phyloP scores from a whole-genome alignment of 2,113 vertebrate genomes.

The Cavia aperea region DNA sequence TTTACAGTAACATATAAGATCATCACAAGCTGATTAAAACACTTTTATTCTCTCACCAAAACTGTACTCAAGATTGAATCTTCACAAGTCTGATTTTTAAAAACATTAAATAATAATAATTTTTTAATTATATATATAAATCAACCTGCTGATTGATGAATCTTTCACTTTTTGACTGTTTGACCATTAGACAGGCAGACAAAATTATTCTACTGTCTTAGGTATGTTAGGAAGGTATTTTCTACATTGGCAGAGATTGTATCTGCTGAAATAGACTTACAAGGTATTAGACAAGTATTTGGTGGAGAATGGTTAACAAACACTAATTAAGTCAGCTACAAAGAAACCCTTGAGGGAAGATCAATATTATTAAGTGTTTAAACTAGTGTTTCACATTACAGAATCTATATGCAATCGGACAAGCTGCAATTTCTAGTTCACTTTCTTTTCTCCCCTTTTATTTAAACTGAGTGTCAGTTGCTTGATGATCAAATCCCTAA shows the following conservation, averaged over 20 bases:
- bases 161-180: slow-evolving; percentile 39
- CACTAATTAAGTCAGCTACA: slow-evolving; percentile 59
- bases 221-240: background rate
- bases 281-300: slow-evolving; percentile 53
- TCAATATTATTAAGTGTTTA: slow-evolving; percentile 67
- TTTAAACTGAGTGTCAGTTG: background rate
- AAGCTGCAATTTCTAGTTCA: background rate
- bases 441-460: background rate
- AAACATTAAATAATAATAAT: slow-evolving; percentile 15
- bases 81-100: slow-evolving; percentile 6
- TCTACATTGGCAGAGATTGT: slow-evolving; percentile 28
- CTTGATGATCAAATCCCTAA: background rate
- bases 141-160: background rate
- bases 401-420: background rate
- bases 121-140: slow-evolving; percentile 38
- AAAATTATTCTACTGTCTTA: slow-evolving; percentile 42
- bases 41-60: slow-evolving; percentile 8
- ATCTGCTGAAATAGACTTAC: slow-evolving; percentile 45
- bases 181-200: slow-evolving; percentile 9
- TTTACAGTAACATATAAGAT: background rate
- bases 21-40: background rate
- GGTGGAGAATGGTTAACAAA: slow-evolving; percentile 53
- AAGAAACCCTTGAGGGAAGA: slow-evolving; percentile 47
- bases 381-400: slow-evolving; percentile 47
- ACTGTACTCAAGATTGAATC: background rate